phyloP scores from a whole-genome alignment of 1,140 invertebrate species.

The Steinernema khuongi region DNA sequence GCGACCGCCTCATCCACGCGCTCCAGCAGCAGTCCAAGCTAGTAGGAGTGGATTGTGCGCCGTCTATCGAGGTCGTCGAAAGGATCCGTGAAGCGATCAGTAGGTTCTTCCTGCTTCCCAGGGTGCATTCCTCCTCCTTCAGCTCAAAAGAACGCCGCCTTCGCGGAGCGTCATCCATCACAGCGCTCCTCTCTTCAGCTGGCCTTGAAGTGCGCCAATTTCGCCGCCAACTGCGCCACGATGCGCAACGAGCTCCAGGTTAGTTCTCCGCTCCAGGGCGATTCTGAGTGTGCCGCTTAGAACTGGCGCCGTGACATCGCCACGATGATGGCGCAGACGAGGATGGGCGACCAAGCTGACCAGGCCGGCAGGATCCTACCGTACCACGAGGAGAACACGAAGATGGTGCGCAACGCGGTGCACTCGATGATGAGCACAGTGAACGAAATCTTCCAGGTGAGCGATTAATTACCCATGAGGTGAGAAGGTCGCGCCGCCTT shows the following conservation, averaged over 20 bases:
- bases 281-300: background rate
- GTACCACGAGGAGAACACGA: constrained; percentile 30
- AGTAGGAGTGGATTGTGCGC: constrained; percentile 40
- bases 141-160: constrained; percentile 43
- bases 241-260: background rate
- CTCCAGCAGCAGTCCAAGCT: constrained; percentile 33
- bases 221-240: constrained; percentile 13
- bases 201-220: constrained; percentile 28
- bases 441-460: constrained; percentile 19
- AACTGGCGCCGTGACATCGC: constrained; percentile 1
- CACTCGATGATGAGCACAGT: background rate
- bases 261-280: background rate
- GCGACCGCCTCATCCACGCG: constrained; percentile 36
- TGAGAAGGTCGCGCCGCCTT: background rate
- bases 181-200: constrained; percentile 40
- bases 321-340: background rate
- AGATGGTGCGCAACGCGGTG: constrained; percentile 13
- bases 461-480: constrained; percentile 8
- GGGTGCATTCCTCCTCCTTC: background rate
- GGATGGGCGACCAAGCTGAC: background rate
- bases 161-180: constrained; percentile 41
- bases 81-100: constrained; percentile 38
- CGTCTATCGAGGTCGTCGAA: constrained; percentile 37
- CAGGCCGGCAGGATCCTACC: constrained; percentile 15
- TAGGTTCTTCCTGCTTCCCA: constrained; percentile 25